Percentiles rank a stretch among this genome's conserved stretches.
Conservation (phyloP, 2,888 invertebrate species). For the Ophioninae sp. region DNA sequence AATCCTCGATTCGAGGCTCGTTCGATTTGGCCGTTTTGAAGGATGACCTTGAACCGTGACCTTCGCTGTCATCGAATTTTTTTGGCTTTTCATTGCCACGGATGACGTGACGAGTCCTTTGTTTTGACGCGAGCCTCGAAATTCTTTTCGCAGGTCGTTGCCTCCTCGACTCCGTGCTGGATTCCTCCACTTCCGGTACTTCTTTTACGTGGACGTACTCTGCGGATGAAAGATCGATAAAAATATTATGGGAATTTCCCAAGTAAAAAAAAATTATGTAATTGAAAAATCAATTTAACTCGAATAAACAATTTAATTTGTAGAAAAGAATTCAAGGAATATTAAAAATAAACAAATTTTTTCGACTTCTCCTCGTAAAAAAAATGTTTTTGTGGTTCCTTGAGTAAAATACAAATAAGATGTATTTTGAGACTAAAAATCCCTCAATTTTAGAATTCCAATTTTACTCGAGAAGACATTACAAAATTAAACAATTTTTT, state of each 20-base stretch:
- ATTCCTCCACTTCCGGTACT: conserved; percentile 68
- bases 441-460: no score
- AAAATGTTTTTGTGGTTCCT: no score
- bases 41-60: conserved; percentile 54
- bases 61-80: conserved; percentile 62
- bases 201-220: conserved; percentile 69
- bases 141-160: conserved; percentile 2
- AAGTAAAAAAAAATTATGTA: no score
- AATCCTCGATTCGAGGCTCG: conserved; percentile 56
- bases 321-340: no score
- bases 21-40: conserved; percentile 30
- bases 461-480: no score
- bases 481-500: no score
- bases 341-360: no score
- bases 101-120: conserved; percentile 48
- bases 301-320: no score
- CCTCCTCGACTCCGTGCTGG: conserved; percentile 39
- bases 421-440: no score
- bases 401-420: no score
- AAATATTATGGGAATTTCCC: neutral
- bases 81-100: conserved; percentile 54
- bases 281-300: no score
- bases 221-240: conserved; percentile 51
- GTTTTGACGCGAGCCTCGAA: conserved; percentile 18
- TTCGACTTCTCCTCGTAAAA: no score